Evolutionary conservation across 2,113 vertebrate species (phyloP).

Genomic region (Rhinichthys klamathensis): DNA sequence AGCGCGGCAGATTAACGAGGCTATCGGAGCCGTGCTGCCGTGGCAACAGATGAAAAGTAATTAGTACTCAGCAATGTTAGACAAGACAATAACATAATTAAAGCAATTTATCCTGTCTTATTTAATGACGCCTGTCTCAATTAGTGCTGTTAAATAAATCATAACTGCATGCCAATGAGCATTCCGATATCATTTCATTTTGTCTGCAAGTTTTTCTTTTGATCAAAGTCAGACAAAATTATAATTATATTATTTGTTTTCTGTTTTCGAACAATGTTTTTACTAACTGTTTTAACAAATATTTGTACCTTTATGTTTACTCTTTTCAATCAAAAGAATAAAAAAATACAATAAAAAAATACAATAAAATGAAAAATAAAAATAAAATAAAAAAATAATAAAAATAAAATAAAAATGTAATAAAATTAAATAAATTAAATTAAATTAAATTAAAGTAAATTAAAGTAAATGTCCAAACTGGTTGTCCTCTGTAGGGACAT

Average conservation of each 20-base stretch:
- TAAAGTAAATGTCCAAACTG: too few relatives aligned
- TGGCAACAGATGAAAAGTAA: constrained; percentile 53
- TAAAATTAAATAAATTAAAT: too few relatives aligned
- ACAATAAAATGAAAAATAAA: too few relatives aligned
- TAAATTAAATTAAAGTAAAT: too few relatives aligned
- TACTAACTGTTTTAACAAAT: background rate
- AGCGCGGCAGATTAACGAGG: constrained; percentile 21
- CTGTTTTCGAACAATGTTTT: background rate
- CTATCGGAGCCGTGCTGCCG: constrained; percentile 12
- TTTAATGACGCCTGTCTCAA: constrained; percentile 55
- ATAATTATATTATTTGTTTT: background rate
- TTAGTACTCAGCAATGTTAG: constrained; percentile 53
- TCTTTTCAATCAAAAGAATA: too few relatives aligned
- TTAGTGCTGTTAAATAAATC: constrained; percentile 54
- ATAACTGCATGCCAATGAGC: background rate
- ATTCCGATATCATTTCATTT: background rate
- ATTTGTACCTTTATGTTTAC: background rate
- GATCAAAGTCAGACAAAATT: background rate
- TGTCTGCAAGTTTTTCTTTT: background rate
- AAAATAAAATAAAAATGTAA: too few relatives aligned
- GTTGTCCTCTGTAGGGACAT: too few relatives aligned
- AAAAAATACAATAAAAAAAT: too few relatives aligned
- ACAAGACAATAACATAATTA: constrained; percentile 57
- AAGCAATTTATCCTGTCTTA: constrained; percentile 56
- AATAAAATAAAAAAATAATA: too few relatives aligned